Evolutionary conservation across 2,888 invertebrate genomes (phyloP).

Genomic region (Prosapia bicincta): DNA sequence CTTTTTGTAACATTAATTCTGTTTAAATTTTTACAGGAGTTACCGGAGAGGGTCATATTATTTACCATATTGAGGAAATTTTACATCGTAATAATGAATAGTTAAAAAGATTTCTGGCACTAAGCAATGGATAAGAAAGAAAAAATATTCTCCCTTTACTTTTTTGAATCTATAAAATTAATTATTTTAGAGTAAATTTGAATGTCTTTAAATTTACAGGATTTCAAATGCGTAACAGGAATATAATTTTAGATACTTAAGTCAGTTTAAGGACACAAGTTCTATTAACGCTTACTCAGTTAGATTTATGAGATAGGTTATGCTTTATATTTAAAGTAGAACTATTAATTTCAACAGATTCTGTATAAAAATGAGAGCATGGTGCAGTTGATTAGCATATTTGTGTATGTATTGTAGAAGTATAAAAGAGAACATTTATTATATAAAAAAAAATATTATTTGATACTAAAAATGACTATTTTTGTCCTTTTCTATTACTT

Average conservation of each 20-base stretch:
- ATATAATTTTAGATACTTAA: neutral
- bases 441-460: too few relatives aligned
- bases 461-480: too few relatives aligned
- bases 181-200: too few relatives aligned
- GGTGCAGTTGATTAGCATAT: neutral
- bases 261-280: neutral
- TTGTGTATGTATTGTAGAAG: neutral
- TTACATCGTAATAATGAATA: neutral
- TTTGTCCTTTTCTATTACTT: too few relatives aligned
- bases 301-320: neutral
- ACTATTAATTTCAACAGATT: neutral
- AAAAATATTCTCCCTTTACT: too few relatives aligned
- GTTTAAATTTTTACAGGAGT: conserved; percentile 53
- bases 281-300: neutral
- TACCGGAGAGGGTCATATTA: conserved; percentile 64
- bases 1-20: neutral
- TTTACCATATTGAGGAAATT: conserved; percentile 17
- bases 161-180: too few relatives aligned
- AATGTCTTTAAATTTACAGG: neutral
- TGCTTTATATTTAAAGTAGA: neutral
- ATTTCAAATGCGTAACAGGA: neutral
- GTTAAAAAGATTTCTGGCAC: neutral
- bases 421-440: too few relatives aligned
- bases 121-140: too few relatives aligned
- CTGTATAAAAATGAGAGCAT: neutral